These are phyloP conservation scores for Volucella inflata DNA, from an alignment of 2,888 invertebrate species.

Conservation along the genomic window DNA sequence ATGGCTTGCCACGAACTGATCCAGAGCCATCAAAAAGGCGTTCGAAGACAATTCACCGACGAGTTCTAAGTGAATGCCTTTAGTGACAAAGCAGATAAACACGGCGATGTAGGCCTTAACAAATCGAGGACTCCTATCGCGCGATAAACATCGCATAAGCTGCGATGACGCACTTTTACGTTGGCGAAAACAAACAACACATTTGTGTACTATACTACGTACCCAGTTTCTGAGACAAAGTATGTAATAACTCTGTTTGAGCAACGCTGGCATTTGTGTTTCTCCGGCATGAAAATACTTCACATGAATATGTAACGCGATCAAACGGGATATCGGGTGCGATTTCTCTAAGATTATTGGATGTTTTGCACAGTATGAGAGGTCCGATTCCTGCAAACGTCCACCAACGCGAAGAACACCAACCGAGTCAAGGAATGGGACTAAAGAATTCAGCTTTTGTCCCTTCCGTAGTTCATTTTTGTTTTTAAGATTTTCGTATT, in stretches of 20 bases:
- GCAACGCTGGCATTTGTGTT: neutral
- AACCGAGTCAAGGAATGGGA: slow-evolving; percentile 22
- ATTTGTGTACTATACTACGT: neutral
- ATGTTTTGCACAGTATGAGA: slow-evolving; percentile 19
- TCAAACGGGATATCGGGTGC: slow-evolving; percentile 5
- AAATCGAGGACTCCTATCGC: neutral
- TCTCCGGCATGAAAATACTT: slow-evolving; percentile 5
- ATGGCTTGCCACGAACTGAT: slow-evolving; percentile 6
- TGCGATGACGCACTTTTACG: neutral
- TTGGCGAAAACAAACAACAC: neutral
- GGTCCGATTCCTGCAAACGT: slow-evolving; percentile 29
- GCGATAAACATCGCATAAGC: neutral
- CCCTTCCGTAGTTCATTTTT: neutral
- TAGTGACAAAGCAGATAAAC: slow-evolving; percentile 26
- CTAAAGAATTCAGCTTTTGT: slow-evolving; percentile 6
- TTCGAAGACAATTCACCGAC: slow-evolving; percentile 14
- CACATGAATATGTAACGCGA: slow-evolving; percentile 11
- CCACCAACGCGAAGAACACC: slow-evolving; percentile 15
- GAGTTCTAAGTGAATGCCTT: slow-evolving; percentile 24
- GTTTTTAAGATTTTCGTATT: slow-evolving; percentile 18
- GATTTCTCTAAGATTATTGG: slow-evolving; percentile 7
- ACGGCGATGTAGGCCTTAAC: neutral
- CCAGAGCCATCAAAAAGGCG: slow-evolving; percentile 11
- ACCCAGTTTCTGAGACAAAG: too few relatives aligned
- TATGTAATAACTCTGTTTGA: neutral